Evolutionary conservation across 1,140 invertebrate species (phyloP).

Genomic region (Ceratoteleas bidentatus): DNA sequence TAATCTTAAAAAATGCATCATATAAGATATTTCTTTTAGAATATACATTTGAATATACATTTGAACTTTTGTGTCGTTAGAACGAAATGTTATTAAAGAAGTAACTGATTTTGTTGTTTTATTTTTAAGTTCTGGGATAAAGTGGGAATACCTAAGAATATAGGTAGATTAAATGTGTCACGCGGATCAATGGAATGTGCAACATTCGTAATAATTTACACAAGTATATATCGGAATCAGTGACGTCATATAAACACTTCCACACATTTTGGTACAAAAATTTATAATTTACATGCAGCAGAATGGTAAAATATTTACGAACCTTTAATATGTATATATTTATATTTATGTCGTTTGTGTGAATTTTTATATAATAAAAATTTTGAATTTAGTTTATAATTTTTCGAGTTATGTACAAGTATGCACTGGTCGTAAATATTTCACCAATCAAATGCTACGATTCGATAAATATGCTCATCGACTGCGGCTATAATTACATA

Average conservation of each 20-base stretch:
- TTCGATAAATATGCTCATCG: conserved; percentile 47
- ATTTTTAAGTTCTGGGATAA: too few relatives aligned
- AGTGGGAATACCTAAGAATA: too few relatives aligned
- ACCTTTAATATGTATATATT: conserved; percentile 27
- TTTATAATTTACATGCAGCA: conserved; percentile 30
- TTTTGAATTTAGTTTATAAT: conserved; percentile 48
- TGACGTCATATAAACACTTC: conserved; percentile 23
- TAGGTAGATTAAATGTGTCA: too few relatives aligned
- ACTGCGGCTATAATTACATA: conserved; percentile 53
- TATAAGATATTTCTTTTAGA: too few relatives aligned
- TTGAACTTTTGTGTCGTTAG: too few relatives aligned
- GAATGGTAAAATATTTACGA: conserved; percentile 48
- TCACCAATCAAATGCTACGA: conserved; percentile 43
- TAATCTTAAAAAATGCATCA: neutral
- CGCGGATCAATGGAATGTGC: conserved; percentile 26
- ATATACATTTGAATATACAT: too few relatives aligned
- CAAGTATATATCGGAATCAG: conserved; percentile 30
- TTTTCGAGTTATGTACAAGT: conserved; percentile 53
- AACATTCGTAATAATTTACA: conserved; percentile 24
- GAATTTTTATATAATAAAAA: conserved; percentile 52
- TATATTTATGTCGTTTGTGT: conserved; percentile 32
- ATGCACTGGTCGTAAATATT: conserved; percentile 48
- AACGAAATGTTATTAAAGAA: too few relatives aligned
- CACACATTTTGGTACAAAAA: conserved; percentile 45
- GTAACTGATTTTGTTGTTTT: too few relatives aligned